phyloP scores from a whole-genome alignment of 1,140 invertebrate genomes.

The Metaphire vulgaris region DNA sequence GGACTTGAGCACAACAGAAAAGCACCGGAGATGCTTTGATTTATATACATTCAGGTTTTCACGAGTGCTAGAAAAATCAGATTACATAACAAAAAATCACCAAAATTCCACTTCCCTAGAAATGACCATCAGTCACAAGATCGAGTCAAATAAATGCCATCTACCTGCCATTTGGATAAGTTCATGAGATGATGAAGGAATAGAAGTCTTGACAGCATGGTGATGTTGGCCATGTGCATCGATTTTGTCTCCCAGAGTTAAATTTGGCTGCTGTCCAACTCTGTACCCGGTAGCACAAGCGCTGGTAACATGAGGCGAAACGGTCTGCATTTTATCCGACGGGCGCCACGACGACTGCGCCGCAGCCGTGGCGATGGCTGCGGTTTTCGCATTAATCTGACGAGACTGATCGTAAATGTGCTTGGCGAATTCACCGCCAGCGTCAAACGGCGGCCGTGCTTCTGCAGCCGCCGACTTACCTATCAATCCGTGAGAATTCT shows the following conservation, averaged over 20 bases:
- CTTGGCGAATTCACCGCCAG: background rate
- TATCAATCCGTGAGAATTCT: background rate
- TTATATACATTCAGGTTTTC: no score
- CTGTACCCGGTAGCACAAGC: background rate
- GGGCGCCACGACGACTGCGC: background rate
- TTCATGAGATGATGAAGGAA: background rate
- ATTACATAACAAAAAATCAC: no score
- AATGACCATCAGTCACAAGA: no score
- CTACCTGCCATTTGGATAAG: no score
- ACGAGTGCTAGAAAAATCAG: no score
- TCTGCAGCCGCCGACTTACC: background rate
- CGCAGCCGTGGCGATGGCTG: background rate
- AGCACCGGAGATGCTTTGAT: no score
- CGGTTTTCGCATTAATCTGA: background rate
- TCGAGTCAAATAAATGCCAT: no score
- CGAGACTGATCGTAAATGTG: background rate
- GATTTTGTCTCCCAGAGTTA: background rate
- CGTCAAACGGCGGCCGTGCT: background rate
- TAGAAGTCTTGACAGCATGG: background rate
- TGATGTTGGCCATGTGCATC: background rate
- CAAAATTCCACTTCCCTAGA: no score
- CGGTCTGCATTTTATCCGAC: background rate
- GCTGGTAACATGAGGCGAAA: background rate
- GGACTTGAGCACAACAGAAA: no score
- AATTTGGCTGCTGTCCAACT: background rate